Evolutionary conservation across 2,113 vertebrate genomes (phyloP), one percentile per base, ranked within the genome.

Genomic region (Tragelaphus buxtoni): DNA sequence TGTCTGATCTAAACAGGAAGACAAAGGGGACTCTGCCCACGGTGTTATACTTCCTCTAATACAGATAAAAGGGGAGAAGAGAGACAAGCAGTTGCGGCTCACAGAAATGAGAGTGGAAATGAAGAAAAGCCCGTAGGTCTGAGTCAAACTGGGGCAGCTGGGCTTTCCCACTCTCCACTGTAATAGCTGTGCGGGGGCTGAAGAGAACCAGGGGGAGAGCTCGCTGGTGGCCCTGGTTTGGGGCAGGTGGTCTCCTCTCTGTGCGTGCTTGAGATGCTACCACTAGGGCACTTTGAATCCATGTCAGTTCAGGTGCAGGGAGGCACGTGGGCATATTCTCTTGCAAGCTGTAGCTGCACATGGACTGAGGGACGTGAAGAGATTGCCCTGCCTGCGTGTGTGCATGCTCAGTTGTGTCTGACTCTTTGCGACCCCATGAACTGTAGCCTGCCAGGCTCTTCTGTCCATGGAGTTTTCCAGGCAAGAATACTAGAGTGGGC

Each of bases 1-100:
- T 76, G 86, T 85, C 93, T 97, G 79, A 95, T 97, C 58, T 94
- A 97, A 96, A 96, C 91, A 69, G 77, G 51, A 94, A 96, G 91
- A 98, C 79, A 97, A 80, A 96, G 74, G 47, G n/a, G 55, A 42
- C 65, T 96, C 65, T 88, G 80, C 84, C 81, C 55, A 96, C 22
- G 65, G 76, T 13, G 26, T 47, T 49, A 24, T 26, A 56, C 83
- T 96, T 92, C 90, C 80, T 93, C 56, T 90, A 90, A 95, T 60
- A 79, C 51, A 95, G 92, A 94, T 79, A 79, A 84, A 96, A 95
- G 87, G 91, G 95, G 92, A 93, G 87, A 94, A 94, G 87, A 93
- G 74, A 94, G 35, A 24, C 13, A n/a, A 86, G 51, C 87, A 88
- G 80, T 88, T 47, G 83, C 32, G 26, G 60, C 12, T 89, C 4